Evolutionary conservation across 1,140 invertebrate genomes (phyloP).

Genomic region (Sminthurides bifidus): DNA sequence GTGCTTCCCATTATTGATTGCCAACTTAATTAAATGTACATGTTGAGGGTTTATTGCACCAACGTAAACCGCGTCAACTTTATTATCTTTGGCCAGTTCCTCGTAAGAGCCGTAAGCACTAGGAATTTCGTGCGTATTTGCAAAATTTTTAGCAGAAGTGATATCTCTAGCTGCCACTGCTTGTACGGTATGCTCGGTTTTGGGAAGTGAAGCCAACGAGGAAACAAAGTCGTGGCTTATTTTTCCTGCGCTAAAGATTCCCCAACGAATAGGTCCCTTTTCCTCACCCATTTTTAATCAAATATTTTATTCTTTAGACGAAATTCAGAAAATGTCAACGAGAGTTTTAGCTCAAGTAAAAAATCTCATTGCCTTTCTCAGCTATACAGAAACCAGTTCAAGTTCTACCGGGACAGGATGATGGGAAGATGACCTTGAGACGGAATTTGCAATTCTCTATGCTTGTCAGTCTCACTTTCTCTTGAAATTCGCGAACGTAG

Average conservation of each 20-base stretch:
- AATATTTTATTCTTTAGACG: no score
- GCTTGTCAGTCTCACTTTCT: no score
- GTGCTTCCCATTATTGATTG: conserved; percentile 62
- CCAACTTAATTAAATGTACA: conserved; percentile 50
- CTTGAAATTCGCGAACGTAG: no score
- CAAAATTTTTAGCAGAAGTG: conserved; percentile 58
- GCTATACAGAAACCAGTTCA: no score
- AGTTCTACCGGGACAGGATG: no score
- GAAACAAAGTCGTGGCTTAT: conserved; percentile 68
- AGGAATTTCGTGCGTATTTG: conserved; percentile 53
- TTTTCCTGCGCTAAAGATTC: conserved; percentile 56
- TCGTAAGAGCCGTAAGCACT: conserved; percentile 62
- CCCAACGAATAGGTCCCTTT: no score
- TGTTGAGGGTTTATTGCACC: conserved; percentile 59
- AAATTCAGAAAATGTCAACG: no score
- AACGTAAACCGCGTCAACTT: conserved; percentile 65
- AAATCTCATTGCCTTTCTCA: no score
- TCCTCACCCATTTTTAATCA: no score
- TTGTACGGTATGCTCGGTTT: conserved; percentile 52
- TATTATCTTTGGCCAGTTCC: conserved; percentile 55
- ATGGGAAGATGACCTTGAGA: no score
- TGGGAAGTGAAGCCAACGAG: conserved; percentile 50
- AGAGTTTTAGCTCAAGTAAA: no score
- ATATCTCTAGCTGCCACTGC: conserved; percentile 61
- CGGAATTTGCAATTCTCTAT: no score